Conservation (phyloP, 1,140 invertebrate species). For the Tetranychus urticae region DNA sequence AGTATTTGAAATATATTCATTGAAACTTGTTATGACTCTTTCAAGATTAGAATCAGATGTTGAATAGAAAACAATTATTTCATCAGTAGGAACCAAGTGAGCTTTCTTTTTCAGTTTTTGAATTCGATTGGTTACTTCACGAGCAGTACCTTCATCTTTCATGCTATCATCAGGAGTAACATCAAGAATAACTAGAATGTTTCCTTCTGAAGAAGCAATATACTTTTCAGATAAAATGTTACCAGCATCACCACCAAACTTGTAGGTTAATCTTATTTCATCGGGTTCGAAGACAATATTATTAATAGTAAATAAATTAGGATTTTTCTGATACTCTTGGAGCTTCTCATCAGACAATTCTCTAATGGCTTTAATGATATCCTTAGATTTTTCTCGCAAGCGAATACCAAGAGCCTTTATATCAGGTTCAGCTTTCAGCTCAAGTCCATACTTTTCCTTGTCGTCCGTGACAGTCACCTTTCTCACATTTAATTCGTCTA, state of each 20-base stretch:
- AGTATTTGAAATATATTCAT: not conserved
- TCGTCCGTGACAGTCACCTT: constrained; percentile 66
- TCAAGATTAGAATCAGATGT: constrained; percentile 10
- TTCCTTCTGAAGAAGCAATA: constrained; percentile 68
- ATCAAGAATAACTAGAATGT: constrained; percentile 26
- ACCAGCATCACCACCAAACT: constrained; percentile 31
- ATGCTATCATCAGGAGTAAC: constrained; percentile 50
- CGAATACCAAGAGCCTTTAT: constrained; percentile 61
- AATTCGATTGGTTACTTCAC: constrained; percentile 86
- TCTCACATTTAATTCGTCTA: constrained; percentile 81
- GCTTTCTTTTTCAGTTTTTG: constrained; percentile 95
- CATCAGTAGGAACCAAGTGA: constrained; percentile 69
- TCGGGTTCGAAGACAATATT: constrained; percentile 49
- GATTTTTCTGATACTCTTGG: constrained; percentile 3
- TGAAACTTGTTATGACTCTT: not conserved
- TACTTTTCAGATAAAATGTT: constrained; percentile 40
- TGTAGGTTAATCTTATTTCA: constrained; percentile 68
- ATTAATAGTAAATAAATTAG: constrained; percentile 25
- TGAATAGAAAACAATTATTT: constrained; percentile 56
- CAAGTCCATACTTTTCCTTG: constrained; percentile 77
- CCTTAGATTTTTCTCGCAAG: constrained; percentile 68
- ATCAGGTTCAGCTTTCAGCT: constrained; percentile 78
- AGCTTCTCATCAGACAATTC: constrained; percentile 13
- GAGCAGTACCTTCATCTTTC: constrained; percentile 67
- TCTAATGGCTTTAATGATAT: constrained; percentile 55